Evolutionary conservation across 2,888 invertebrate genomes (phyloP).

Genomic region (Ochropacha duplaris): DNA sequence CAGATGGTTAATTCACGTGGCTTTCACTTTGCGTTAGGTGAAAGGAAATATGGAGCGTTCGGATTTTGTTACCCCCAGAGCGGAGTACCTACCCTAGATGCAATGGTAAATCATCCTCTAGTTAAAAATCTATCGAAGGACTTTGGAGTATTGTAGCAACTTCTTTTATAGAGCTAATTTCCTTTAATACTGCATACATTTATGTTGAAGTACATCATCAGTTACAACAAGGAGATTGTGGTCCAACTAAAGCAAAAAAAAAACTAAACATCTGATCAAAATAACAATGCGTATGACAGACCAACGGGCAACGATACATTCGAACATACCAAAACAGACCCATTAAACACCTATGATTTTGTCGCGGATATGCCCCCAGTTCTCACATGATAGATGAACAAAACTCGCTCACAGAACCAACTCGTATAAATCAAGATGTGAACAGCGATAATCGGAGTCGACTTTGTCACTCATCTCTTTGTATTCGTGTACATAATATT

Average conservation of each 20-base stretch:
- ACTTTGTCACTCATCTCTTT: slow-evolving; percentile 66
- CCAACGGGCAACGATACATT: slow-evolving; percentile 5
- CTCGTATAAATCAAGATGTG: slow-evolving; percentile 65
- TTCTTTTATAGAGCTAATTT: too few relatives aligned
- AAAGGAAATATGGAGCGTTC: too few relatives aligned
- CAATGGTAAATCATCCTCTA: too few relatives aligned
- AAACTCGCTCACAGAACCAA: slow-evolving; percentile 53
- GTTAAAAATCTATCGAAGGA: too few relatives aligned
- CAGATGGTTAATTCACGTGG: too few relatives aligned
- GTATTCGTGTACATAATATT: slow-evolving; percentile 31
- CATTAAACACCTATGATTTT: slow-evolving; percentile 52
- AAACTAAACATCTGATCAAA: slow-evolving; percentile 7
- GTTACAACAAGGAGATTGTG: background rate
- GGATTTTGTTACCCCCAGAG: too few relatives aligned
- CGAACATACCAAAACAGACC: slow-evolving; percentile 19
- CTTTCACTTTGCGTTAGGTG: too few relatives aligned
- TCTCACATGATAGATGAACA: slow-evolving; percentile 59
- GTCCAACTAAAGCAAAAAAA: background rate
- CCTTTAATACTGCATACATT: too few relatives aligned
- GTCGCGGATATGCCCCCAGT: slow-evolving; percentile 42
- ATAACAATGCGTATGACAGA: slow-evolving; percentile 9
- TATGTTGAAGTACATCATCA: too few relatives aligned
- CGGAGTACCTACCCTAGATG: too few relatives aligned
- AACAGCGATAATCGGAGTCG: slow-evolving; percentile 55
- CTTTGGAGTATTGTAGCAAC: too few relatives aligned